Evolutionary conservation across 2,888 invertebrate species (phyloP).

Genomic region (Caenorhabditis wallacei): DNA sequence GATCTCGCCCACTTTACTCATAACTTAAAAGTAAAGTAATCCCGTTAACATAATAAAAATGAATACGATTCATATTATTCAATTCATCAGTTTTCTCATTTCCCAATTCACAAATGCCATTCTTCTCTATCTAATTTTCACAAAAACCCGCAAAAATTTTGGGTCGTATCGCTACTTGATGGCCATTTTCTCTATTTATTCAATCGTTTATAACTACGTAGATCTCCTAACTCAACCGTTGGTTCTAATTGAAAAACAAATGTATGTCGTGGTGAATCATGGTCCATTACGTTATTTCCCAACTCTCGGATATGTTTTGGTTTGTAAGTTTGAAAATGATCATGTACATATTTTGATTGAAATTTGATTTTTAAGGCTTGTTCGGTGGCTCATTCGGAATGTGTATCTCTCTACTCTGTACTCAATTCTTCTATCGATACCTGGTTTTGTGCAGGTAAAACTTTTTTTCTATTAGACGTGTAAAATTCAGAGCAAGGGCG

Average conservation of each 20-base stretch:
- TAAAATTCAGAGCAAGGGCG: no score
- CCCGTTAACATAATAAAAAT: background rate
- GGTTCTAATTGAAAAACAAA: conserved; percentile 35
- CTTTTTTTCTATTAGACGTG: no score
- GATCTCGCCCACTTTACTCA: background rate
- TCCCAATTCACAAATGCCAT: conserved; percentile 43
- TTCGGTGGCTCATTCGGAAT: conserved; percentile 46
- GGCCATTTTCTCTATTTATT: conserved; percentile 31
- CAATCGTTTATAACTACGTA: conserved; percentile 46
- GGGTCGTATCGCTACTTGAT: conserved; percentile 33
- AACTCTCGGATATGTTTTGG: conserved; percentile 15
- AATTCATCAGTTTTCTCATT: conserved; percentile 24
- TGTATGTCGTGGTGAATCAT: conserved; percentile 47
- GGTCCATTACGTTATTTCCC: conserved; percentile 27
- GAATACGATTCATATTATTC: conserved; percentile 21
- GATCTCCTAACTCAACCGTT: conserved; percentile 40
- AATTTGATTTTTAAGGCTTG: conserved; percentile 16
- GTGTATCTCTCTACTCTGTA: conserved; percentile 38
- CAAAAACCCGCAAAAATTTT: conserved; percentile 21
- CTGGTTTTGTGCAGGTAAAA: conserved; percentile 29
- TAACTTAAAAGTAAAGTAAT: background rate
- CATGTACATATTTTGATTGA: no score
- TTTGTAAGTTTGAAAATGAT: conserved; percentile 22
- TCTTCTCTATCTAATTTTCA: conserved; percentile 34
- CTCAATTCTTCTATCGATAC: conserved; percentile 46